Base-by-base conservation (phyloP, 1,140 invertebrate genomes). In the Heliconius eleuchia region DNA sequence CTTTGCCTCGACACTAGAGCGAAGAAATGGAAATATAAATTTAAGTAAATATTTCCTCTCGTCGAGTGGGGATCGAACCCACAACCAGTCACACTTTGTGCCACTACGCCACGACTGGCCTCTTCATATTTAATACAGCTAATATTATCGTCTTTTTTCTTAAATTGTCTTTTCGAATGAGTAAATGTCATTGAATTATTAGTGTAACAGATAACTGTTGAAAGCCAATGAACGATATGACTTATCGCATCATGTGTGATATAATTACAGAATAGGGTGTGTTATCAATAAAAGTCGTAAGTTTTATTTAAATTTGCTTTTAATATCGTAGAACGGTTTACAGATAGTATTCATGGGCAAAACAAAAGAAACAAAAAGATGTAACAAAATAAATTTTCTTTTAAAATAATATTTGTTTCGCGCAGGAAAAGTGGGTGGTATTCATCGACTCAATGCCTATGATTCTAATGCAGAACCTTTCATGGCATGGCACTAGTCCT, bases 391-490 rank as follows among this genome's bases (percentile, higher is more conserved):
- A 89, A 23, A 85, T 87, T 86, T 83, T 42, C 71, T 18, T 84
- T 70, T 85, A 81, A 85, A 88, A 88, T 88, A 86, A 87, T 89
- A 90, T 91, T 87, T 87, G 84, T 88, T 90, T 90, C 82, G 88
- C 86, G 88, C 89, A 89, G 87, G 89, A 91, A 91, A 92, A 94
- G 91, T 93, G 92, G 92, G 92, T 94, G 92, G 92, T 93, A 94
- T 93, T 89, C 89, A 91, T 90, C 87, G 91, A 92, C 89, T 92
- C 87, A 86, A 94, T 93, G 93, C 92, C 92, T 91, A 92, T 87
- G 92, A 94, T 94, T 94, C 92, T 92, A 93, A 91, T 88, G 89
- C 87, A 93, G 93, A 94, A 94, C 92, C 93, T 94, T 94, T 94
- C 93, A 94, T 84, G 92, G 93, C 93, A 94, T 94, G 92, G 92